Conservation (phyloP, 2,888 invertebrate species). For the Augiades crinisus region DNA sequence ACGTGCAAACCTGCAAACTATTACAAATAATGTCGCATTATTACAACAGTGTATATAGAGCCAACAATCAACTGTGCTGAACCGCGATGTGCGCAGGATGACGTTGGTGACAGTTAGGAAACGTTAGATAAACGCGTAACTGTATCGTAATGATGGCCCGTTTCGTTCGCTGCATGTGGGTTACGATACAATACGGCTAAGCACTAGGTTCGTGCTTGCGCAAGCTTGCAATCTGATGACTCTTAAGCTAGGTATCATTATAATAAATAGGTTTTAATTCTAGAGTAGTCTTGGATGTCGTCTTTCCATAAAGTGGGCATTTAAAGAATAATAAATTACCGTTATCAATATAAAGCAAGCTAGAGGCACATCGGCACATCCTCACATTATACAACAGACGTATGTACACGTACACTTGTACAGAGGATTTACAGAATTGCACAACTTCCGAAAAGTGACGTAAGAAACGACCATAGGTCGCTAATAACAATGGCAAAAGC, state of each 20-base stretch:
- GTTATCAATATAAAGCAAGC: too few relatives aligned
- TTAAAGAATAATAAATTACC: too few relatives aligned
- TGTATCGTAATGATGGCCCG: constrained; percentile 60
- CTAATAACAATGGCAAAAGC: constrained; percentile 65
- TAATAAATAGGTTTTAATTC: too few relatives aligned
- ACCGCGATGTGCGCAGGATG: constrained; percentile 15
- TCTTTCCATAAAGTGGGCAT: too few relatives aligned
- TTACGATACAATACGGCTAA: constrained; percentile 28
- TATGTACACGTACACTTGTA: too few relatives aligned
- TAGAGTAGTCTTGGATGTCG: too few relatives aligned
- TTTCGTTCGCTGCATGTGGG: constrained; percentile 58
- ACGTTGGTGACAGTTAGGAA: constrained; percentile 63
- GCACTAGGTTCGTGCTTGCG: neutral
- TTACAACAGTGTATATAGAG: too few relatives aligned
- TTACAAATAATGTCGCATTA: too few relatives aligned
- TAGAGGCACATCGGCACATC: too few relatives aligned
- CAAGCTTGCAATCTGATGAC: neutral
- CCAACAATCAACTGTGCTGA: neutral
- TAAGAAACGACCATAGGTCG: constrained; percentile 48
- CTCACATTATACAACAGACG: too few relatives aligned
- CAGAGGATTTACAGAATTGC: constrained; percentile 17
- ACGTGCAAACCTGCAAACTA: too few relatives aligned
- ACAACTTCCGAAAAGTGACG: constrained; percentile 8
- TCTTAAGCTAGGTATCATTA: too few relatives aligned
- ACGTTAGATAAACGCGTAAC: constrained; percentile 57